These are phyloP conservation scores for Hypercompe scribonia DNA, from an alignment of 2,888 invertebrate genomes.

Conservation along the genomic window DNA sequence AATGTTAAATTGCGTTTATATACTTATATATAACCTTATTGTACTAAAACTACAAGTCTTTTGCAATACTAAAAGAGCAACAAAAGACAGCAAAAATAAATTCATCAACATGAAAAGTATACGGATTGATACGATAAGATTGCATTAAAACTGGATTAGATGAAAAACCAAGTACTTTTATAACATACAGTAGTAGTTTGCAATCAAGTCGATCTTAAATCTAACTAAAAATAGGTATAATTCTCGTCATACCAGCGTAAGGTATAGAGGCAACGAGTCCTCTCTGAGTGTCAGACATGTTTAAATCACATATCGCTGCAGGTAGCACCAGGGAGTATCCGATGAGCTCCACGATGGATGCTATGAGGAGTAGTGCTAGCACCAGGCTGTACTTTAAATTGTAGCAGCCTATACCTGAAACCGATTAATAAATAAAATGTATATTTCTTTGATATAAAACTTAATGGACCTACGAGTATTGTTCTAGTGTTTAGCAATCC, in stretches of 20 bases:
- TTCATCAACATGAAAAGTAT: not conserved
- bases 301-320: constrained; percentile 25
- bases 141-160: too few species aligned
- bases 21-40: too few species aligned
- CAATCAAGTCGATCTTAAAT: too few species aligned
- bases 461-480: too few species aligned
- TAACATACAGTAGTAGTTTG: not conserved
- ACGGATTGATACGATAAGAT: too few species aligned
- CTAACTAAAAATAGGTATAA: too few species aligned
- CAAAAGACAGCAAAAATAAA: too few species aligned
- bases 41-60: too few species aligned
- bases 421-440: not conserved
- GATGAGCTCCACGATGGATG: constrained; percentile 19
- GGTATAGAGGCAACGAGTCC: constrained; percentile 26
- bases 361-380: constrained; percentile 15
- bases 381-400: constrained; percentile 23
- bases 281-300: constrained; percentile 22
- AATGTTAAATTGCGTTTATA: too few species aligned
- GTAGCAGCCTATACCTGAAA: constrained; percentile 22
- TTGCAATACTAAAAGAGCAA: too few species aligned
- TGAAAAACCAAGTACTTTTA: not conserved
- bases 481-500: too few species aligned
- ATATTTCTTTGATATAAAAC: too few species aligned
- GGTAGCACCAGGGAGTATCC: constrained; percentile 25
- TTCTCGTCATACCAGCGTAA: constrained; percentile 18